phyloP scores from a whole-genome alignment of 1,140 invertebrate genomes.

The Saxidomus purpurata region DNA sequence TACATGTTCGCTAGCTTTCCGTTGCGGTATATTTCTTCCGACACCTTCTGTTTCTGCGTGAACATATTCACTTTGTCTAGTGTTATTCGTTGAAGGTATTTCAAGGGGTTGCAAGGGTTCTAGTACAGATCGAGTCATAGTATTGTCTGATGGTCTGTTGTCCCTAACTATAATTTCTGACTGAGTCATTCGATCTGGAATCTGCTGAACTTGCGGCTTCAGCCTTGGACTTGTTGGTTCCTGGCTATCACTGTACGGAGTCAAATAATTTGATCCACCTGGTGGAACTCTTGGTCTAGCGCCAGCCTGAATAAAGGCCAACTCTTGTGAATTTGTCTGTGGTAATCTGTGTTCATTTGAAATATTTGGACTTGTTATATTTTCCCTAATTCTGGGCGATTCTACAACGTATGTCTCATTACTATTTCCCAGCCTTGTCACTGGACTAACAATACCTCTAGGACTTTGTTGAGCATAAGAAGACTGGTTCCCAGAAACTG shows the following conservation, averaged over 20 bases:
- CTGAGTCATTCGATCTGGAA: constrained; percentile 48
- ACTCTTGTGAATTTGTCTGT: not conserved
- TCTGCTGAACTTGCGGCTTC: not conserved
- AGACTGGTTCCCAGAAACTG: not conserved
- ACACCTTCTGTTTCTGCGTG: not conserved
- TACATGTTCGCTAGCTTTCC: not conserved
- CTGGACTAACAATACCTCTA: not conserved
- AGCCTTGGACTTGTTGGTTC: not conserved
- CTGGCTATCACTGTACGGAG: not conserved
- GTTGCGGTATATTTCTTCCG: not conserved
- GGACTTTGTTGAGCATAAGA: constrained; percentile 1
- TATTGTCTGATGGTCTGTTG: not conserved
- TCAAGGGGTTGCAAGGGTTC: constrained; percentile 16
- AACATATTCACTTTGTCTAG: constrained; percentile 5
- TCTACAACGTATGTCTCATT: not conserved
- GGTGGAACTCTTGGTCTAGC: not conserved
- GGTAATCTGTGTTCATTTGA: not conserved
- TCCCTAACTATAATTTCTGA: constrained; percentile 23
- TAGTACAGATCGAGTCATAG: not conserved
- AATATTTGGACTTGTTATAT: not conserved
- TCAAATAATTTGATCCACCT: not conserved
- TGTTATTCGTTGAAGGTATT: not conserved
- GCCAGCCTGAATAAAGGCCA: not conserved
- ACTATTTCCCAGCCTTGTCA: not conserved
- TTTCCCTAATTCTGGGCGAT: not conserved